Base-by-base conservation (phyloP, 2,113 vertebrate genomes). In the Mormyrus iriodes region DNA sequence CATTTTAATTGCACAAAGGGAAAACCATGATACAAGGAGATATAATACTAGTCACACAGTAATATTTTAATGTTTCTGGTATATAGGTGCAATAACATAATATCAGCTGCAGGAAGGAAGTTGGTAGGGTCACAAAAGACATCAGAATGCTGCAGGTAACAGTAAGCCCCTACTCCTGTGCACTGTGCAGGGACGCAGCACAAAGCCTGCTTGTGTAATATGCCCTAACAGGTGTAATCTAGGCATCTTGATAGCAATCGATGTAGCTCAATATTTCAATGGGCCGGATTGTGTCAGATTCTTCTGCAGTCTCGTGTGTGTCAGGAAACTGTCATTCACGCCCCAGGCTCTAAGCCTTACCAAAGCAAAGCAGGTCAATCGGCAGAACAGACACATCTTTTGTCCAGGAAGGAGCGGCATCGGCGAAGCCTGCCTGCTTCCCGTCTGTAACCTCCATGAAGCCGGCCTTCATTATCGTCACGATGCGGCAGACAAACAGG, bases 231-330 rank as follows among this genome's bases (percentile, higher is more conserved):
- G 61, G 15, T 69, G 87, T 49, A 76, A 88, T 73, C 86, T 17
- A 65, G 86, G 86, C 53, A 42, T 61, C 58, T 49, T 39, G 61
- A 88, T 88, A 73, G 58, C 65, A 51, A 49, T 73, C 61, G 12
- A 76, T 88, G 61, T 88, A 88, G 61, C 76, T 48, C 87, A 88
- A 76, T 73, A 73, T 88, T 88, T 73, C 87, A 88, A 88, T 88
- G 87, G 46, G 61, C 27, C 5, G n/a, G 65, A 73, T 51, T 88
- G 58, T 73, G 44, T 48, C n/a, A 46, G 4, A 31, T 31, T 88
- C 31, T 49, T 9, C n/a, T n/a, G 44, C 10, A 10, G 39, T 65
- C 39, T 15, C 6, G 39, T 48, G 58, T 65, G 15, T 69, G 46
- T 76, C 87, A 73, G 44, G 61, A 73, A 76, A 48, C 44, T 17